phyloP scores from a whole-genome alignment of 2,797 vertebrate genomes.

The Oreortyx pictus region DNA sequence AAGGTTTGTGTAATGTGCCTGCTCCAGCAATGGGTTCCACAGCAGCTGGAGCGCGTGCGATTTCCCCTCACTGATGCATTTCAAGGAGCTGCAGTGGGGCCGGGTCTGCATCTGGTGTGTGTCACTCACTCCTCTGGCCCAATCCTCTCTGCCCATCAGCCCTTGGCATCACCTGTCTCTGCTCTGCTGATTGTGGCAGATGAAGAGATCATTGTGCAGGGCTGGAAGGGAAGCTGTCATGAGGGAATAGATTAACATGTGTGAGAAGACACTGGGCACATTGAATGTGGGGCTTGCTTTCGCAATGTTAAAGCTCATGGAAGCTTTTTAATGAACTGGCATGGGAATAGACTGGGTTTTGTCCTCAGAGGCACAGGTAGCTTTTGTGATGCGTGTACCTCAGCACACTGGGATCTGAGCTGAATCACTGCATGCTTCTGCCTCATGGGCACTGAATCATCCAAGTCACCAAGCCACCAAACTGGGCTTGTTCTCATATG shows the following conservation, averaged over 20 bases:
- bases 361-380: background rate
- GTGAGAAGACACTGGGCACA: background rate
- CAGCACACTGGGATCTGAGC: background rate
- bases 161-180: slow-evolving; percentile 74
- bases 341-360: background rate
- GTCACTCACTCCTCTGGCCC: slow-evolving; percentile 66
- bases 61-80: slow-evolving; percentile 61
- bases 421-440: background rate
- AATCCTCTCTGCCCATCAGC: slow-evolving; percentile 57
- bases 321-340: fast-evolving
- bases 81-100: slow-evolving; percentile 59
- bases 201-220: slow-evolving; percentile 66
- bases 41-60: slow-evolving; percentile 59
- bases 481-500: background rate
- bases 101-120: slow-evolving; percentile 77
- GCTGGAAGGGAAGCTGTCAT: slow-evolving; percentile 45
- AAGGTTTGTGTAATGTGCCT: background rate
- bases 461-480: background rate
- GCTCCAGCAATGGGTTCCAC: background rate
- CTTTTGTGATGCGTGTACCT: background rate
- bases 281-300: background rate
- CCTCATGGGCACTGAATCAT: background rate
- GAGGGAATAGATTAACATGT: slow-evolving; percentile 20
- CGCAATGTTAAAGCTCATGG: background rate
- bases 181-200: slow-evolving; percentile 62